Conservation (phyloP, 1,140 invertebrate genomes). For the Ridgeia piscesae region DNA sequence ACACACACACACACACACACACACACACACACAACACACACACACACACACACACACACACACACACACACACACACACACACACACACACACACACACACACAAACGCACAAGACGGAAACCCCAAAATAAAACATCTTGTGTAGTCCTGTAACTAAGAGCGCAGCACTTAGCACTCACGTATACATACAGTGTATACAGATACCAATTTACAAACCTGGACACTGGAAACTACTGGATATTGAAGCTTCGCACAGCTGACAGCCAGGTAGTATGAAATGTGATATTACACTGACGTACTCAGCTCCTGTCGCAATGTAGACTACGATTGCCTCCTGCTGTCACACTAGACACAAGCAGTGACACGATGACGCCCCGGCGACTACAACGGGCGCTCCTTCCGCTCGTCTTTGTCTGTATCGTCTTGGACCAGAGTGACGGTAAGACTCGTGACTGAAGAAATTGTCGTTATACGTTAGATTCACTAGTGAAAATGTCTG, state of each 20-base stretch:
- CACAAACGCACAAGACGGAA: background rate
- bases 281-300: background rate
- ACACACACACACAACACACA: too few relatives aligned
- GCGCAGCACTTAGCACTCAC: too few relatives aligned
- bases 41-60: constrained; percentile 15
- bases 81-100: constrained; percentile 18
- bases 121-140: background rate
- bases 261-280: background rate
- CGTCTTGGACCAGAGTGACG: background rate
- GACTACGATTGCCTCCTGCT: background rate
- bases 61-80: constrained; percentile 18
- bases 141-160: too few relatives aligned
- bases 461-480: too few relatives aligned
- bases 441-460: background rate
- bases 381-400: background rate
- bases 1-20: background rate
- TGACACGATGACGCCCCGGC: background rate
- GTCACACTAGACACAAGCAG: background rate
- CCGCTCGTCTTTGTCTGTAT: background rate
- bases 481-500: too few relatives aligned
- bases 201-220: background rate
- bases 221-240: background rate
- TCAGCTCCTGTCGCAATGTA: background rate
- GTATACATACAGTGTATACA: too few relatives aligned
- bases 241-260: background rate